These are phyloP conservation scores for Herminia tarsipennalis DNA, from an alignment of 2,888 invertebrate genomes.

Conservation along the genomic window DNA sequence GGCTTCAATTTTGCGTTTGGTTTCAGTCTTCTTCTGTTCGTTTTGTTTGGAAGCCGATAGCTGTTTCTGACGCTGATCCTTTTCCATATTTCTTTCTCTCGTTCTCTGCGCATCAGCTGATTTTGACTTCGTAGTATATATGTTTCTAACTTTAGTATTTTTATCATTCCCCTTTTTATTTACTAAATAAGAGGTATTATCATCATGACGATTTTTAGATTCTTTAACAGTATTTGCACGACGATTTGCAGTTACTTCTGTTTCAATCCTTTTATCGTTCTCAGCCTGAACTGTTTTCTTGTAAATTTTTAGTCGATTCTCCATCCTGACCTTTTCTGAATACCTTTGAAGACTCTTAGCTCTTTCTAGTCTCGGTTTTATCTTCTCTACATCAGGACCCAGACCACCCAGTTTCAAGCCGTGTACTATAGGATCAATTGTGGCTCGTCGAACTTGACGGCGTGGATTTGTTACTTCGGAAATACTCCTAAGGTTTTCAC, in stretches of 20 bases:
- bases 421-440: constrained; percentile 56
- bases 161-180: constrained; percentile 61
- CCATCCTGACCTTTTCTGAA: constrained; percentile 79
- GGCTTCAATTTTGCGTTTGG: constrained; percentile 25
- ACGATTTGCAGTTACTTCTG: constrained; percentile 38
- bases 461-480: constrained; percentile 70
- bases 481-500: constrained; percentile 64
- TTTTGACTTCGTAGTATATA: constrained; percentile 53
- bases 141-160: constrained; percentile 43
- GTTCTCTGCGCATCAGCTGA: constrained; percentile 53
- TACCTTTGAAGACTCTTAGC: constrained; percentile 79
- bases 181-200: constrained; percentile 63
- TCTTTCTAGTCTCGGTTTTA: constrained; percentile 75
- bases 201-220: constrained; percentile 32
- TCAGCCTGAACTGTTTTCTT: constrained; percentile 66
- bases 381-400: constrained; percentile 75
- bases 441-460: constrained; percentile 54
- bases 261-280: constrained; percentile 52
- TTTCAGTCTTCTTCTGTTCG: constrained; percentile 13
- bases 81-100: constrained; percentile 32
- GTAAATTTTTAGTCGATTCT: constrained; percentile 75
- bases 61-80: constrained; percentile 28
- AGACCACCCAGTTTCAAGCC: constrained; percentile 73
- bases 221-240: constrained; percentile 40
- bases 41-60: constrained; percentile 17